A percentile compares a stretch with the other conserved stretches of the same genome.
phyloP scores from a whole-genome alignment of 2,888 invertebrate species.

The Beris morrisii region DNA sequence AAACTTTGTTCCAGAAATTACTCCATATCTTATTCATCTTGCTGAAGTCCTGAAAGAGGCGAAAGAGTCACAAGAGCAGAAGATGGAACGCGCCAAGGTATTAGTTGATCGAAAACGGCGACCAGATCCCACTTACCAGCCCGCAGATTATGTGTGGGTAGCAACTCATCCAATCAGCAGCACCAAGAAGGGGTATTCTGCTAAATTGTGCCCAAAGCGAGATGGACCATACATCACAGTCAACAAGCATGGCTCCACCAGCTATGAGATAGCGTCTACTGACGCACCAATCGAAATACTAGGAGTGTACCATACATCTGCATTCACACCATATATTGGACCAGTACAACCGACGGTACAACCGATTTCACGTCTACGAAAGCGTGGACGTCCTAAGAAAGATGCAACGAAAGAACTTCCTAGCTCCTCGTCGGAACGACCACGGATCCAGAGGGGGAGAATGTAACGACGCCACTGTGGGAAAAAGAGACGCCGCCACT shows the following conservation, averaged over 20 bases:
- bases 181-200: slow-evolving; percentile 26
- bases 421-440: too few species aligned
- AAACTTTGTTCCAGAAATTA: not conserved
- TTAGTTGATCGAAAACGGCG: not conserved
- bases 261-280: too few species aligned
- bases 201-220: slow-evolving; percentile 44
- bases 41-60: not conserved
- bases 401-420: too few species aligned
- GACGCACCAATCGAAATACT: not conserved
- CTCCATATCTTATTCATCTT: not conserved
- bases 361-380: too few species aligned
- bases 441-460: too few species aligned
- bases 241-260: not conserved
- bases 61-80: not conserved
- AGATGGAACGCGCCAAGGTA: not conserved
- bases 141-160: not conserved
- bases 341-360: too few species aligned
- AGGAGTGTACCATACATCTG: not conserved
- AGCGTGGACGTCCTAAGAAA: too few species aligned
- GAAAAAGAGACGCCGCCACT: too few species aligned
- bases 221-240: slow-evolving; percentile 43
- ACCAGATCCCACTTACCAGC: not conserved
- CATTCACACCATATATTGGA: not conserved
- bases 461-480: too few species aligned
- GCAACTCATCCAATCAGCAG: not conserved